Conservation (phyloP, 1,140 invertebrate genomes). For the Chymomyza costata region DNA sequence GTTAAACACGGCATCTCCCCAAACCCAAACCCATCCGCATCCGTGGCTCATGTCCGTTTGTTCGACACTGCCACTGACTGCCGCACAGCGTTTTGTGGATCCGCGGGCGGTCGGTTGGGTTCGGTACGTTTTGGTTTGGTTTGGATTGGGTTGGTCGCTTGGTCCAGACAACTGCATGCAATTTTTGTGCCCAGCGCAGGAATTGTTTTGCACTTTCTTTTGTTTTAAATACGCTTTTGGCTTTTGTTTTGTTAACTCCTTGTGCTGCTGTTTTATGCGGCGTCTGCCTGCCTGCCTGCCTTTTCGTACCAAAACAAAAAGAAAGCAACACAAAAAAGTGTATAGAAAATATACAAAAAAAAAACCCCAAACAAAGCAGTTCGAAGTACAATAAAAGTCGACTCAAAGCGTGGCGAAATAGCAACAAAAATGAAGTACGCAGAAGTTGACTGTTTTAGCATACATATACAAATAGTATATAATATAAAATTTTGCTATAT, state of each 20-base stretch:
- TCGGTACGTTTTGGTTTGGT: too few relatives aligned
- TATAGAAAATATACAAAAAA: background rate
- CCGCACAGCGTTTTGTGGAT: too few relatives aligned
- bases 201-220: conserved; percentile 70
- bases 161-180: conserved; percentile 32
- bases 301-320: conserved; percentile 36
- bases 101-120: conserved; percentile 28
- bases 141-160: background rate
- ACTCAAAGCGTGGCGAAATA: background rate
- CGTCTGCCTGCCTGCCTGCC: conserved; percentile 20
- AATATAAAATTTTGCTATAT: too few relatives aligned
- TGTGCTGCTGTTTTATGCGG: background rate
- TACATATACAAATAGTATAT: background rate
- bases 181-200: conserved; percentile 37
- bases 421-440: background rate
- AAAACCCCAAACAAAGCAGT: conserved; percentile 27
- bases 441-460: too few relatives aligned
- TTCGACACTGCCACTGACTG: conserved; percentile 32
- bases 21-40: conserved; percentile 9
- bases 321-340: conserved; percentile 15
- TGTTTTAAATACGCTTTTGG: conserved; percentile 61
- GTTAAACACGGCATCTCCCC: conserved; percentile 10
- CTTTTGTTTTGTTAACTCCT: conserved; percentile 37
- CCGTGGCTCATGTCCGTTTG: conserved; percentile 29
- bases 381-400: conserved; percentile 7